phyloP scores from a whole-genome alignment of 2,113 vertebrate species.

The Festucalex cinctus region DNA sequence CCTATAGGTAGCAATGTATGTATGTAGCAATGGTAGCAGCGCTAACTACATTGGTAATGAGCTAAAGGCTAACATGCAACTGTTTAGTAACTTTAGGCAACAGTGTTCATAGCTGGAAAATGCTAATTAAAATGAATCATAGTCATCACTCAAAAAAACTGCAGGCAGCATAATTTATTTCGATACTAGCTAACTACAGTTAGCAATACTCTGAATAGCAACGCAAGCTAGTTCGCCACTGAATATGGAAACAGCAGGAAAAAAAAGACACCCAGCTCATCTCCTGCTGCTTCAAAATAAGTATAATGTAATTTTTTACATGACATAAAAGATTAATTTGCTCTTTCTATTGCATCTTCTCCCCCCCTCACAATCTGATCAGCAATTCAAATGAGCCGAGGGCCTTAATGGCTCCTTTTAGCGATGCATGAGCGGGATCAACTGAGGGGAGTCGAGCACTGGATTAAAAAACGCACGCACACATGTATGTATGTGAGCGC shows the following conservation, averaged over 20 bases:
- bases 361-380: slow-evolving; percentile 37
- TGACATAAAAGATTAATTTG: slow-evolving; percentile 3
- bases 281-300: neutral
- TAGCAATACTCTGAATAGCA: neutral
- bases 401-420: slow-evolving; percentile 53
- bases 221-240: neutral
- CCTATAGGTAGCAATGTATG: neutral
- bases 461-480: slow-evolving; percentile 41
- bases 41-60: neutral
- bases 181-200: neutral
- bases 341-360: neutral
- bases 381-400: slow-evolving; percentile 55
- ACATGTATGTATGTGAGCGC: slow-evolving; percentile 4
- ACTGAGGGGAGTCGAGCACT: slow-evolving; percentile 52
- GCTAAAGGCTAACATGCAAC: too few species aligned
- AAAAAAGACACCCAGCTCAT: neutral
- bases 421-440: slow-evolving; percentile 55
- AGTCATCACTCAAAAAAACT: neutral
- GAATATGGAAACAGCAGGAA: neutral
- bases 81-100: too few species aligned
- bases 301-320: neutral
- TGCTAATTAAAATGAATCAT: neutral
- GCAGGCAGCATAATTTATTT: neutral
- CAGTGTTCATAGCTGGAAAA: neutral
- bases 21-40: neutral